A percentile compares a stretch with the other conserved stretches of the same genome.
Evolutionary conservation across 1,140 invertebrate species (phyloP).

Genomic region (Leptopilina clavipes): DNA sequence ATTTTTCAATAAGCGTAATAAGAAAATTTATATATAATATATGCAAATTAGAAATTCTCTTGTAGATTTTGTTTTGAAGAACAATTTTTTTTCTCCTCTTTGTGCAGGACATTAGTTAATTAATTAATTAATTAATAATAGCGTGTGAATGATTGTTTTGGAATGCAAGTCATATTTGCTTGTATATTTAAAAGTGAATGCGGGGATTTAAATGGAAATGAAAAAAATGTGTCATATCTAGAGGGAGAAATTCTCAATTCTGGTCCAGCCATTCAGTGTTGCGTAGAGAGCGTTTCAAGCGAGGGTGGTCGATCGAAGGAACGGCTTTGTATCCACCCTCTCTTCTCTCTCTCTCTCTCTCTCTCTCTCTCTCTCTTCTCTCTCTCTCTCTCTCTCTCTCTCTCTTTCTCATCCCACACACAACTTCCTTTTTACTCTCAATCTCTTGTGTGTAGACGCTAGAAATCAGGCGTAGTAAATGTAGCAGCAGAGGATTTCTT

Average conservation of each 20-base stretch:
- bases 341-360: constrained; percentile 35
- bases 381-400: constrained; percentile 12
- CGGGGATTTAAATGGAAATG: constrained; percentile 1
- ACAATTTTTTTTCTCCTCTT: too few species aligned
- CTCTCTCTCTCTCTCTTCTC: constrained; percentile 32
- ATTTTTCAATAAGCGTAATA: too few species aligned
- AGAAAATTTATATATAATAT: too few species aligned
- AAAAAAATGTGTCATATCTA: constrained; percentile 12
- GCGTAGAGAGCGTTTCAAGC: constrained; percentile 31
- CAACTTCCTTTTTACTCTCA: background rate
- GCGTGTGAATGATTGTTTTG: background rate
- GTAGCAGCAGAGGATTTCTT: constrained; percentile 27
- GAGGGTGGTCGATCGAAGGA: constrained; percentile 33
- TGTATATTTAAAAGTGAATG: background rate
- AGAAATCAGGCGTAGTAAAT: constrained; percentile 34
- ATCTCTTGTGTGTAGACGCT: background rate
- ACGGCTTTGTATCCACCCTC: constrained; percentile 44
- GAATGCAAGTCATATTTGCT: background rate
- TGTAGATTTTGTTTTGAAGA: too few species aligned
- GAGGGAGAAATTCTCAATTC: constrained; percentile 4
- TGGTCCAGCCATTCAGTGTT: constrained; percentile 32
- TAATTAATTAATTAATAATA: too few species aligned
- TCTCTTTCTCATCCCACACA: constrained; percentile 34
- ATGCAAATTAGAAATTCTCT: too few species aligned
- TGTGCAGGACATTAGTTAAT: too few species aligned